Evolutionary conservation across 2,888 invertebrate species (phyloP), one percentile per base, ranked within the genome.

Genomic region (Aplocera efformata): DNA sequence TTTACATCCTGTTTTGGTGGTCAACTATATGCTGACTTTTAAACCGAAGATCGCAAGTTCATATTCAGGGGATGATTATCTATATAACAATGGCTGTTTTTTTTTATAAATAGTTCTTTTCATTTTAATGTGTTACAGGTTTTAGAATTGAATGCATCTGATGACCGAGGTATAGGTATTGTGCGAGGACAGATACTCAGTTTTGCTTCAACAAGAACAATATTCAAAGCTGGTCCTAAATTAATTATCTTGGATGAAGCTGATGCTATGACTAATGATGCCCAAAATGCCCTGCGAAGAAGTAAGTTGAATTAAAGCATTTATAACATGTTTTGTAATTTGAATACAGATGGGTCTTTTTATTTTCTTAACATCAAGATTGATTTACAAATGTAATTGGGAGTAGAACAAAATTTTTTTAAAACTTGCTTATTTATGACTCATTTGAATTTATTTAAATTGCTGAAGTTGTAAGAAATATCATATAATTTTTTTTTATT

Each of bases 191-290:
- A 96, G 75, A 96, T 99, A 58, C 88, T 98, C 24, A 98, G 94
- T 74, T 99, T 99, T 90, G 98, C 99, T 1, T 98, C 98, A 53
- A 99, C 98, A 1, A 92, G 96, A 67, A 97, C 98, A 3, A 96
- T 98, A 63, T 98, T 98, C 71, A 96, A 94, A 80, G 94, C 94
- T 31, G 96, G 97, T 0, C 98, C 96, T 56, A 99, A 99, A 74
- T 82, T 99, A 24, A 96, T 99, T 26, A 98, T 99, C 55, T 88
- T 99, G 10, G 99, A 99, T 90, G 99, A 99, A 89, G 99, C 99
- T 0, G 99, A 99, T 90, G 98, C 98, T 0, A 99, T 99, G 99
- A 99, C 99, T 0, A 95, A 96, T 78, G 99, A 99, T 91, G 99
- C 99, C 1, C 99, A 99, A 76, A 99, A 99, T 90, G 99, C 99